Evolutionary conservation across 2,113 vertebrate species (phyloP), one percentile per base, ranked within the genome.

Genomic region (Lipophrys pholis): DNA sequence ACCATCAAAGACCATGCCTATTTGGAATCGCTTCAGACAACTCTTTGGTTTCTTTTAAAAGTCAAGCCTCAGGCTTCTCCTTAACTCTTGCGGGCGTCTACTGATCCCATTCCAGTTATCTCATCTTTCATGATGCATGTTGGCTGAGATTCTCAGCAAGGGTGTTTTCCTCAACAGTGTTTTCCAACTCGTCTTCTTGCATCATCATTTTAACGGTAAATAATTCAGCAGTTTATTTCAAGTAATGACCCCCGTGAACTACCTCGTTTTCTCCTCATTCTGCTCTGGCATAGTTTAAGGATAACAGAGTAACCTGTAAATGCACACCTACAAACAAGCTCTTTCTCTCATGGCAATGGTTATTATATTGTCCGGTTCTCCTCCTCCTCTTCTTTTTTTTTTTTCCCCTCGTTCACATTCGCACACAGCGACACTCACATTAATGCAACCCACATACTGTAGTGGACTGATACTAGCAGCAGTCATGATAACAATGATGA

Each of bases 401-500:
- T 30, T 30, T 30, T 30, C 21, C 21, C 21, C 4, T 30, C 4
- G 2, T 4, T 70, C 69, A 82, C 65, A 82, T 74, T 58, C 66
- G 57, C 14, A 38, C 48, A 49, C 39, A 71, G 40, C 51, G 58
- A 73, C 68, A 68, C 78, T 74, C 78, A 75, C 69, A 73, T 84
- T 89, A 82, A 89, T 87, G 82, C 85, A 83, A 52, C 67, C 85
- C 81, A 87, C 82, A 83, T 74, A 69, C 72, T 81, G 82, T 76
- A 76, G 77, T 75, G 73, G 60, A 85, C 83, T 70, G 77, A 84
- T 82, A 84, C 67, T 66, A 76, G 71, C 62, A 56, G 49, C 68
- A 81, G 84, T 55, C 84, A 69, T 79, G 83, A 89, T 90, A 87
- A 86, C 82, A 89, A 84, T 91, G 87, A 91, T 90, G 87, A 87